A percentile compares a stretch with the other conserved stretches of the same genome.
Conservation (phyloP, 2,113 vertebrate genomes). For the Delphinapterus leucas region DNA sequence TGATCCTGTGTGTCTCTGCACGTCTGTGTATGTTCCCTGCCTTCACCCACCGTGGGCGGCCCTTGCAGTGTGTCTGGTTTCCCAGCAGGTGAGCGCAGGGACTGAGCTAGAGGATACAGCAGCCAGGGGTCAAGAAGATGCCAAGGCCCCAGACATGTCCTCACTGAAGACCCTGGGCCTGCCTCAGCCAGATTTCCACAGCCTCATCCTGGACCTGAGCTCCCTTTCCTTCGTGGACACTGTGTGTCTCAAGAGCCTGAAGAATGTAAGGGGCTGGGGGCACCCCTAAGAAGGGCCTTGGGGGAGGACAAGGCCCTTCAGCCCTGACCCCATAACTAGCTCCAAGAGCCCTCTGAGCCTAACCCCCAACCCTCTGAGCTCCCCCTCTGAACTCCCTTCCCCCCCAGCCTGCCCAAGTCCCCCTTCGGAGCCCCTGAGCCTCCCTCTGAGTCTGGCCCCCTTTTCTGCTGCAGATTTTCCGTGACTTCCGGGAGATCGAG, state of each 20-base stretch:
- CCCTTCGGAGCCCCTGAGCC: background rate
- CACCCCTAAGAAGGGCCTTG: background rate
- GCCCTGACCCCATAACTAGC: background rate
- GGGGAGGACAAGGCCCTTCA: background rate
- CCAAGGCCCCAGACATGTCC: background rate
- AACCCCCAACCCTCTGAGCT: background rate
- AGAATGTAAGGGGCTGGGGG: slow-evolving; percentile 83
- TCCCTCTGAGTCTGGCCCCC: background rate
- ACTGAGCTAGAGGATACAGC: background rate
- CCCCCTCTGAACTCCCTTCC: background rate
- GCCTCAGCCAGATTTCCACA: slow-evolving; percentile 79
- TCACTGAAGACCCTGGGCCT: slow-evolving; percentile 75
- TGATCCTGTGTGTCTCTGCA: background rate
- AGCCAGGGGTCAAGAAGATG: background rate
- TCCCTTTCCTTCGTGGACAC: slow-evolving; percentile 93
- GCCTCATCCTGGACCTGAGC: slow-evolving; percentile 91
- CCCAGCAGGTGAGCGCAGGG: background rate
- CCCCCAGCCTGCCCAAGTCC: background rate
- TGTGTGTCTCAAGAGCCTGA: slow-evolving; percentile 91
- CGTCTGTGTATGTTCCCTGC: background rate
- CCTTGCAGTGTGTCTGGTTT: background rate
- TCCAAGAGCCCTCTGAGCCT: background rate
- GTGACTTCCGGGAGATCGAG: slow-evolving; percentile 90
- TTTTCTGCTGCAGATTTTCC: slow-evolving; percentile 87
- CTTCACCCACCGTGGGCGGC: background rate